Conservation (phyloP, 2,113 vertebrate species). For the Uria aalge region DNA sequence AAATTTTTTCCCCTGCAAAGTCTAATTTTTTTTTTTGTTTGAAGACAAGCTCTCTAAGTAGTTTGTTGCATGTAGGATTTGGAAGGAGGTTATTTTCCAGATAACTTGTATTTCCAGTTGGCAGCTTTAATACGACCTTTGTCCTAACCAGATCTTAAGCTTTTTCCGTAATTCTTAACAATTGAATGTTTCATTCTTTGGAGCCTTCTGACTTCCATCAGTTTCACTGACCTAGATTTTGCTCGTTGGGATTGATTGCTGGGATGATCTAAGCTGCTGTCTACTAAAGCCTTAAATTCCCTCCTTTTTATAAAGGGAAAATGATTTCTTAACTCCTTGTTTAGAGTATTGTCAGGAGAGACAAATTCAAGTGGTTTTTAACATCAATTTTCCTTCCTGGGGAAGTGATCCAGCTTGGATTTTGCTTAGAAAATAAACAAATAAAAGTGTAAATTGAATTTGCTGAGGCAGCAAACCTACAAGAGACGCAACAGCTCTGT, state of each 20-base stretch:
- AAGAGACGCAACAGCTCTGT: not conserved
- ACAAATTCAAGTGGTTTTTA: not conserved
- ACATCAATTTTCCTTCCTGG: not conserved
- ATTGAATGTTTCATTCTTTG: conserved; percentile 32
- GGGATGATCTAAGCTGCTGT: conserved; percentile 13
- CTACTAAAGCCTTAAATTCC: conserved; percentile 12
- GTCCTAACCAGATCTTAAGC: conserved; percentile 31
- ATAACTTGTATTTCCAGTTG: not conserved
- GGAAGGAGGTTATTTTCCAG: not conserved
- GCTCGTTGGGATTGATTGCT: conserved; percentile 30
- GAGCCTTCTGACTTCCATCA: not conserved
- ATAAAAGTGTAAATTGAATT: not conserved
- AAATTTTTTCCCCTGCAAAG: not conserved
- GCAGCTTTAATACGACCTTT: conserved; percentile 35
- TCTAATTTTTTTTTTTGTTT: not conserved
- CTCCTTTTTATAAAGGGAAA: not conserved
- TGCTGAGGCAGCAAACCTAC: not conserved
- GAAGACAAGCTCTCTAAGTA: not conserved
- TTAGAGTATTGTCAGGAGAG: not conserved
- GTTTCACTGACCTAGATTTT: conserved; percentile 54
- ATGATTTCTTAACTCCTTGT: conserved; percentile 40
- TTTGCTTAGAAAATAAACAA: not conserved
- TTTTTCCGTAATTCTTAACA: conserved; percentile 9
- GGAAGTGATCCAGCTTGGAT: not conserved
- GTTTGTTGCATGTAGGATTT: not conserved